Conservation (phyloP, 2,888 invertebrate species). For the Nymphalis c-album region DNA sequence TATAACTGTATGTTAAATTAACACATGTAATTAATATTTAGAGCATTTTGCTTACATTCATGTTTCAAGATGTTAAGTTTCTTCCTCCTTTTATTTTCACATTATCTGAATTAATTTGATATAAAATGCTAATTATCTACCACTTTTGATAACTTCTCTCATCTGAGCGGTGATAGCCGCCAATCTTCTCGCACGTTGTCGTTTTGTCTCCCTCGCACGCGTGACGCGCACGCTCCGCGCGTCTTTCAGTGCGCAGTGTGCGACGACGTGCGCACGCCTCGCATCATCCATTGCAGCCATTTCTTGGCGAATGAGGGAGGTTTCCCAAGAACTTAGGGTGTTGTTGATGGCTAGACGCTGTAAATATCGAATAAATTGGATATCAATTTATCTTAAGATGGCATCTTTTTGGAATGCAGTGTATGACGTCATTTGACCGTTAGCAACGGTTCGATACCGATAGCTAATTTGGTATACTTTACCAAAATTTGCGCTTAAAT, state of each 20-base stretch:
- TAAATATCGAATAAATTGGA: neutral
- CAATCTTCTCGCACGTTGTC: slow-evolving; percentile 48
- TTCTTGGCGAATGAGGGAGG: slow-evolving; percentile 54
- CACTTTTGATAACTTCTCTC: slow-evolving; percentile 53
- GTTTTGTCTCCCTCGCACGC: slow-evolving; percentile 29
- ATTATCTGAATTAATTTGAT: too few species aligned
- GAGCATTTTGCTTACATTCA: too few species aligned
- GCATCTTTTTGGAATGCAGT: too few species aligned
- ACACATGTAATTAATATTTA: too few species aligned
- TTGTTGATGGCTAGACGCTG: slow-evolving; percentile 67
- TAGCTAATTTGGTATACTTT: too few species aligned
- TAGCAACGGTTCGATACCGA: too few species aligned
- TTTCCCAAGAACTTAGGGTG: slow-evolving; percentile 64
- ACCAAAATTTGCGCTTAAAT: too few species aligned
- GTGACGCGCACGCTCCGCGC: slow-evolving; percentile 49
- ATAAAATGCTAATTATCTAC: slow-evolving; percentile 6
- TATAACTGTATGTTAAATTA: too few species aligned
- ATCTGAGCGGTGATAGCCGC: slow-evolving; percentile 60
- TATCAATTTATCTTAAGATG: too few species aligned
- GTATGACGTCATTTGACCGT: too few species aligned
- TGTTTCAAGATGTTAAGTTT: too few species aligned
- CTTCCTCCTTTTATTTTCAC: too few species aligned
- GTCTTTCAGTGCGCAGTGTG: slow-evolving; percentile 51
- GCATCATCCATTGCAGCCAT: slow-evolving; percentile 53
- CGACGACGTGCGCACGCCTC: slow-evolving; percentile 53